Evolutionary conservation across 2,113 vertebrate species (phyloP), one percentile per base, ranked within the genome.

Genomic region (Cyrtonyx montezumae): DNA sequence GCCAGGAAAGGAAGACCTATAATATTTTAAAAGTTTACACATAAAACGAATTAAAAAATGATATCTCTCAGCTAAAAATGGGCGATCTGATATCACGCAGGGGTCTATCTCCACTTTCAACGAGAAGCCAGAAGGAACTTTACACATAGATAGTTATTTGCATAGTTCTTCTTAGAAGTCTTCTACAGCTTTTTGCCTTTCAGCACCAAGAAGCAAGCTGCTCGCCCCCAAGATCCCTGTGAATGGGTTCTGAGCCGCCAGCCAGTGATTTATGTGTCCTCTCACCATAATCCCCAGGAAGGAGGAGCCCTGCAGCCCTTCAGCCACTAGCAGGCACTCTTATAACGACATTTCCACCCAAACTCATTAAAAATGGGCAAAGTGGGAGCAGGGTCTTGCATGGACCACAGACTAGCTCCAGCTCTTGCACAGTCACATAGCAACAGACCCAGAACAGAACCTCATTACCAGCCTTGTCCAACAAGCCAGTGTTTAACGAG

Each of bases 401-500:
- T 75, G 73, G 62, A 71, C 79, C 2, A 19, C 80, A 90, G 88
- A 91, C 93, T 88, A 68, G 82, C 56, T 75, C 83, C 79, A 48
- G 43, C 30, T 12, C 79, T 94, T 90, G 67, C 79, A 91, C 88
- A 79, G 94, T 87, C 97, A 76, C 96, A 78, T 92, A 97, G 97
- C 97, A 97, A 97, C 97, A 96, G 97, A 82, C 84, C 87, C 92
- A 70, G 94, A 96, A 96, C 95, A 87, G 94, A n/a, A 87, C 93
- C 97, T 97, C 97, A 94, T 97, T 97, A 97, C 89, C 15, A 97
- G 97, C 93, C 97, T 78, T 65, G 87, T 92, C 84, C 66, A 30
- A 98, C 97, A 97, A 97, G 95, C 97, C 81, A 94, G 96, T 87
- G 97, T 97, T 98, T 96, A 97, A 96, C 30, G 55, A 96, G 97